Percentiles rank a stretch among this genome's conserved stretches.
Evolutionary conservation across 1,140 invertebrate genomes (phyloP).

Genomic region (Reticulitermes speratus): DNA sequence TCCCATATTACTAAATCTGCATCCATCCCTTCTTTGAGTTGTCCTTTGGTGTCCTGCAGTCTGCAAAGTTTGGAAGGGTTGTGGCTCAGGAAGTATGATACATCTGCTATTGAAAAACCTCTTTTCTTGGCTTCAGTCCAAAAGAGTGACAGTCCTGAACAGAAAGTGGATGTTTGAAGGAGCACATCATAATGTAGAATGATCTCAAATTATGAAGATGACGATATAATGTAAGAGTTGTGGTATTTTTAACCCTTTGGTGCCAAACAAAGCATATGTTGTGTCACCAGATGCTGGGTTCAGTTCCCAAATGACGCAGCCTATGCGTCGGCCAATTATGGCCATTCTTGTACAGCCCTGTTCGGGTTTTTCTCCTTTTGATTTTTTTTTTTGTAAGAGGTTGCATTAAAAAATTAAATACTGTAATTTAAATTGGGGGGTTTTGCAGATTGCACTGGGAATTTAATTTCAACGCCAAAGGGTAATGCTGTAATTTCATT

Average conservation of each 20-base stretch:
- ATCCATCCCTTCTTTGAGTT: constrained; percentile 60
- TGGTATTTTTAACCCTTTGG: neutral
- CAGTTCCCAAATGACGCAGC: too few species aligned
- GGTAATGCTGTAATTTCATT: too few species aligned
- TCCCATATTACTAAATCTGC: constrained; percentile 73
- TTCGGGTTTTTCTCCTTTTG: too few species aligned
- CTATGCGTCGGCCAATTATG: too few species aligned
- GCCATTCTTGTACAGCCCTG: too few species aligned
- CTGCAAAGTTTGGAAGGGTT: constrained; percentile 62
- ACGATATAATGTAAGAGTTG: neutral
- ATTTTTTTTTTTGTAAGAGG: too few species aligned
- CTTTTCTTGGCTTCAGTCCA: constrained; percentile 60
- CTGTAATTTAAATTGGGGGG: too few species aligned
- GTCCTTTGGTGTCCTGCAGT: constrained; percentile 59
- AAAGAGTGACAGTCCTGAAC: constrained; percentile 59
- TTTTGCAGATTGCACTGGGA: too few species aligned
- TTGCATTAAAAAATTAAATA: too few species aligned
- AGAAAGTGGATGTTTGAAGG: neutral
- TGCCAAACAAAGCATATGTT: too few species aligned
- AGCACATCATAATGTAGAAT: neutral
- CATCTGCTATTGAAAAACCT: constrained; percentile 53
- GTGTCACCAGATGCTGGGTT: too few species aligned
- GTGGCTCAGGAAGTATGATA: constrained; percentile 59
- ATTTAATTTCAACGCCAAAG: too few species aligned
- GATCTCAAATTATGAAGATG: neutral